Conservation (phyloP, 2,113 vertebrate genomes). For the Nothoprocta perdicaria region DNA sequence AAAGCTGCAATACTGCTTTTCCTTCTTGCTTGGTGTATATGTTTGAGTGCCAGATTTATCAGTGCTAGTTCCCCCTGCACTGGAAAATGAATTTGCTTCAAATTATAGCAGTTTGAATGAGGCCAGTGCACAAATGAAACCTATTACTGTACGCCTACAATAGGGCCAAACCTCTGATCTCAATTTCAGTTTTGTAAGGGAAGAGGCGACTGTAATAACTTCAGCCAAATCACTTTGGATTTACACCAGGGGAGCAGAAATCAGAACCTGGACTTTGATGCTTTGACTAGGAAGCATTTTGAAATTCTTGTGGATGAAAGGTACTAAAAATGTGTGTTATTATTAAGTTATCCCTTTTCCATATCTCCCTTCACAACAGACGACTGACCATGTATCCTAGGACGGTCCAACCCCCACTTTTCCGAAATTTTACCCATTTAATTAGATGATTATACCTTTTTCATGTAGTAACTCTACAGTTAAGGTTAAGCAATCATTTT, state of each 20-base stretch:
- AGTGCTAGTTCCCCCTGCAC: conserved; percentile 10
- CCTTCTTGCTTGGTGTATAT: background rate
- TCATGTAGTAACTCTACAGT: conserved; percentile 17
- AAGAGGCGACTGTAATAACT: conserved; percentile 23
- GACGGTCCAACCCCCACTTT: conserved; percentile 1
- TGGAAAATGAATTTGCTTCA: conserved; percentile 53
- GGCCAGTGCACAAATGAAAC: conserved; percentile 43
- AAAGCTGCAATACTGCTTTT: conserved; percentile 13
- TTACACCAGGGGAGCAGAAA: conserved; percentile 52
- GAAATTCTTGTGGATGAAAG: conserved; percentile 53
- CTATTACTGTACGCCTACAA: background rate
- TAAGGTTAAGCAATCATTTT: conserved; percentile 38
- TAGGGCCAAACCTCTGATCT: conserved; percentile 60
- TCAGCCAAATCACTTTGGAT: conserved; percentile 36
- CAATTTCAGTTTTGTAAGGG: conserved; percentile 18
- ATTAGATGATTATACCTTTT: conserved; percentile 58
- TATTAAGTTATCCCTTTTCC: conserved; percentile 41
- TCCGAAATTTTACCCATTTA: conserved; percentile 38
- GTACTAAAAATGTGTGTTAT: conserved; percentile 38
- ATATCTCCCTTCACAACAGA: conserved; percentile 30
- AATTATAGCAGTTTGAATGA: conserved; percentile 43
- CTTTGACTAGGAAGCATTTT: conserved; percentile 52
- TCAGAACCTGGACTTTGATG: conserved; percentile 28
- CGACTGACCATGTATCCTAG: background rate
- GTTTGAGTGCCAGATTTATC: conserved; percentile 50